Base-by-base conservation (phyloP, 2,888 invertebrate genomes). In the Fragum sueziense region DNA sequence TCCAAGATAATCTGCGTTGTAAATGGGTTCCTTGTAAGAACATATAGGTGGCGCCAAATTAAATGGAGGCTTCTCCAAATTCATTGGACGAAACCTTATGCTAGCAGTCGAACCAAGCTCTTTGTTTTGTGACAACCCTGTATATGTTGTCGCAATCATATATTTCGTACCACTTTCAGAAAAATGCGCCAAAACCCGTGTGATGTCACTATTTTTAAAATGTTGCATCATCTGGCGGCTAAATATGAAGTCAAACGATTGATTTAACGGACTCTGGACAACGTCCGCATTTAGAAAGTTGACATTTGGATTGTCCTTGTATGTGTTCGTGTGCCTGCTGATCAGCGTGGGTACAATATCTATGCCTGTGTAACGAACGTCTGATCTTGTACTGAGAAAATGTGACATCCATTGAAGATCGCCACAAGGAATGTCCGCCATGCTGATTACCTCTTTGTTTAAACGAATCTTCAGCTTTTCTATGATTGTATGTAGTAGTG, bases 181-280 rank as follows among this genome's bases (percentile, higher is more conserved):
- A 61, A 61, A 33, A 17, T 33, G 61, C 33, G 9, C n/a, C 33
- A 61, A 61, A n/a, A 20, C n/a, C 31, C 61, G 31, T n/a, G 20
- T 61, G 33, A 61, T 61, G 20, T 61, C 61, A 33, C 61, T 61
- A n/a, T 61, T 61, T 33, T 61, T 61, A 33, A 61, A 33, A 33
- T 61, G 61, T 20, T 61, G 61, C 61, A 61, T 61, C 61, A 61
- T 61, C 20, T 61, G 33, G 3, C 61, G 33, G n/a, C 61, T 61
- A n/a, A 61, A 61, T 2, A 61, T 33, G 33, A 61, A 14, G 61
- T 61, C 61, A n/a, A 61, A 61, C 20, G 61, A 61, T 33, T 33
- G 33, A n/a, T 61, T 61, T 9, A 61, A 61, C 0, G 31, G 61
- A 17, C 20, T 31, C 3, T 61, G 31, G 7, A 61, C 61, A 11